Base-by-base conservation (phyloP, 2,113 vertebrate species). In the Nothoprocta perdicaria region DNA sequence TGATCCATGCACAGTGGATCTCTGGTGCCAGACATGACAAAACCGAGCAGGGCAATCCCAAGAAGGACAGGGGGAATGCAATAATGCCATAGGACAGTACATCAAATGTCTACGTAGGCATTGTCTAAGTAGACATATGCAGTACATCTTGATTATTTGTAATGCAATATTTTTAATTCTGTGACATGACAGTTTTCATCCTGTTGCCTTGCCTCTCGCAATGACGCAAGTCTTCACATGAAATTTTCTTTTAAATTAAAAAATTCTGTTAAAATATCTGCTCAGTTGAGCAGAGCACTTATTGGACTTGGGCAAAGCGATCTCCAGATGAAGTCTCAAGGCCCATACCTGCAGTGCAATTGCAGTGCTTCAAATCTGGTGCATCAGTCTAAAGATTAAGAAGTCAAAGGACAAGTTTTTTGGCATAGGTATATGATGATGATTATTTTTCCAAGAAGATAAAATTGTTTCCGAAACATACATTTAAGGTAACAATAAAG, bases 381-480 rank as follows among this genome's bases (percentile, higher is more conserved):
- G 27, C 46, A 33, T 60, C 4, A 6, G 75, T 61, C 52, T 88
- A 87, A 92, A 91, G 90, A 89, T 86, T 86, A 84, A 89, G 76
- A 94, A 78, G 62, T 72, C 94, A 83, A 91, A 95, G 88, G 80
- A 35, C 86, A 86, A 90, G 77, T 7, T 57, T 46, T 80, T 84
- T 62, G 87, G 52, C 6, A 10, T 29, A 67, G 35, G 58, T 89
- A 80, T 83, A 66, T 50, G 66, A 62, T 74, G 22, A n/a, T 26
- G 22, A 14, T 52, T 72, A 52, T 8, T 52, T 79, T 79, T 61
- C 40, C n/a, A 61, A 86, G 65, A 83, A 80, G 85, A 78, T 6
- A 52, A 71, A 31, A 35, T 21, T 83, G 27, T 60, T 91, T 83
- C 50, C 86, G 50, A 80, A 72, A 6, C 33, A 80, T 55, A 46